phyloP scores from a whole-genome alignment of 2,888 invertebrate species.

The Heliconius aoede region DNA sequence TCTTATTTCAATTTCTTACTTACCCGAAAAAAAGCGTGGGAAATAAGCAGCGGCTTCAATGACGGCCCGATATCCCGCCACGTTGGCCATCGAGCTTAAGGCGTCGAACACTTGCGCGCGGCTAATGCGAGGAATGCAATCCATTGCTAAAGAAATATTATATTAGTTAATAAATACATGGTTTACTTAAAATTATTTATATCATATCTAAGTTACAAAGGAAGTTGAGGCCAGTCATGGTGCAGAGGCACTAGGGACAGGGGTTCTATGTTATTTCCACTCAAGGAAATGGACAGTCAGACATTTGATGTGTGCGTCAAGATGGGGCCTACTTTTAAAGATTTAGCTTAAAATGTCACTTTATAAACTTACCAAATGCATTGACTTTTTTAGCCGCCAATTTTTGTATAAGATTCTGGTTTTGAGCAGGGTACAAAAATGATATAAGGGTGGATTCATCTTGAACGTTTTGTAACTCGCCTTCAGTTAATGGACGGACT shows the following conservation, averaged over 20 bases:
- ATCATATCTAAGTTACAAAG: background rate
- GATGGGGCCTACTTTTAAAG: background rate
- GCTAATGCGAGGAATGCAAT: slow-evolving; percentile 93
- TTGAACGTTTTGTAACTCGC: slow-evolving; percentile 87
- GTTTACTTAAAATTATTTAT: background rate
- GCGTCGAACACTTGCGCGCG: slow-evolving; percentile 96
- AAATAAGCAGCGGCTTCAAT: slow-evolving; percentile 95
- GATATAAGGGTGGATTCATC: slow-evolving; percentile 90
- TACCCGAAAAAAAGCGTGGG: slow-evolving; percentile 95
- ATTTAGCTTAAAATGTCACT: background rate
- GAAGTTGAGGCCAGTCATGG: background rate
- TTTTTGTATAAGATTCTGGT: slow-evolving; percentile 88
- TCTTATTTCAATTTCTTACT: slow-evolving; percentile 33
- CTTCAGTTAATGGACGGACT: slow-evolving; percentile 87
- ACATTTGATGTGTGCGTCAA: background rate
- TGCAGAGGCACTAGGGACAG: too few species aligned
- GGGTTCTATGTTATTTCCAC: background rate
- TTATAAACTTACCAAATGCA: slow-evolving; percentile 87
- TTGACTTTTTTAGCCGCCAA: slow-evolving; percentile 88
- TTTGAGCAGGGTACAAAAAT: slow-evolving; percentile 93
- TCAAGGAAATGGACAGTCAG: background rate
- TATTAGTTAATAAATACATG: background rate
- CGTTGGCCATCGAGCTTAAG: slow-evolving; percentile 95
- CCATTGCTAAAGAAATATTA: slow-evolving; percentile 87
- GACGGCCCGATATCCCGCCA: slow-evolving; percentile 94